Evolutionary conservation across 92 coral and sea anemone genomes (phyloP).

Genomic region (Epizoanthus illoricatus): DNA sequence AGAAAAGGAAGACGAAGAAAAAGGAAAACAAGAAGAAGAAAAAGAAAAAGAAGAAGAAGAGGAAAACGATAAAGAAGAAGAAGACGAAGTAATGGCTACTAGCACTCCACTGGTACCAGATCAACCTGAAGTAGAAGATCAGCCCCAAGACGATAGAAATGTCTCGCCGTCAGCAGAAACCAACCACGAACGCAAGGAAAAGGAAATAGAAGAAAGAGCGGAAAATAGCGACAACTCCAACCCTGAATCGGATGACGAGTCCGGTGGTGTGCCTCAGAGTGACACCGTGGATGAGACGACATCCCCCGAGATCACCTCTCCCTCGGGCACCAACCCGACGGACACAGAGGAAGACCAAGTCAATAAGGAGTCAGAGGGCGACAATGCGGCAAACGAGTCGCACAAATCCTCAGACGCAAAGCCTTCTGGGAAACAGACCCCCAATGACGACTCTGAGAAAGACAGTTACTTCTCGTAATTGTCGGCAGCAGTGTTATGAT

Average conservation of each 20-base stretch:
- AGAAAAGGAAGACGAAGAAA: slow-evolving; percentile 19
- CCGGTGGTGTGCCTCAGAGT: background rate
- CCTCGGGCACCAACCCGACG: slow-evolving; percentile 4
- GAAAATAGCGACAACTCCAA: slow-evolving; percentile 9
- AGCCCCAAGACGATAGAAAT: slow-evolving; percentile 18
- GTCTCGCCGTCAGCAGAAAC: slow-evolving; percentile 13
- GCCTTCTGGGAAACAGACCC: background rate
- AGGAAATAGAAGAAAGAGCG: slow-evolving; percentile 26
- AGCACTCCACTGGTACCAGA: background rate
- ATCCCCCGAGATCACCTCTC: slow-evolving; percentile 4
- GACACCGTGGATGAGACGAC: slow-evolving; percentile 5
- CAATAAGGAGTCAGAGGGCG: background rate
- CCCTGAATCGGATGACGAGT: slow-evolving; percentile 3
- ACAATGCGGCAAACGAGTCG: background rate
- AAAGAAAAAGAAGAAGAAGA: slow-evolving; percentile 31
- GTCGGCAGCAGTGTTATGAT: background rate
- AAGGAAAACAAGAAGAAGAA: slow-evolving; percentile 13
- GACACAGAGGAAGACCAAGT: background rate
- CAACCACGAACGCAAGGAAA: slow-evolving; percentile 21
- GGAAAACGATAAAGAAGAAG: slow-evolving; percentile 15
- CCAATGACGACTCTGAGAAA: background rate
- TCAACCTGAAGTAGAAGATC: slow-evolving; percentile 26
- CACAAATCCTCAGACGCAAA: slow-evolving; percentile 4
- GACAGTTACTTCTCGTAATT: slow-evolving; percentile 22
- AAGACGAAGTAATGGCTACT: background rate